These are phyloP conservation scores for Cantharis lateralis DNA, from an alignment of 2,888 invertebrate species.

Conservation along the genomic window DNA sequence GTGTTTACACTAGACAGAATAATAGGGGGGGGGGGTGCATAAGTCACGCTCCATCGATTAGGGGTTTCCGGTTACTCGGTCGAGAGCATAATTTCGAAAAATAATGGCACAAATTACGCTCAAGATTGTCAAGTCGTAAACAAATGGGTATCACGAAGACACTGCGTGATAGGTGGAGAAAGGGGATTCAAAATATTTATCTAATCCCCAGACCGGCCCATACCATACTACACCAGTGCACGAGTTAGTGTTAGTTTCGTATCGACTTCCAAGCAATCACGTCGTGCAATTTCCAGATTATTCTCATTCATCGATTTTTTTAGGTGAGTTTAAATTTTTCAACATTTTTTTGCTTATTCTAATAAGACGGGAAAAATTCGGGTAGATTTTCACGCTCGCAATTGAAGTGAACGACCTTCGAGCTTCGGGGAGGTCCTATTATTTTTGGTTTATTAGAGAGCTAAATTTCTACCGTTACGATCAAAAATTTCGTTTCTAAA, in stretches of 20 bases:
- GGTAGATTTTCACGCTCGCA: not conserved
- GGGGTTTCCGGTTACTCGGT: not conserved
- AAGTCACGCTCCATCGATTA: not conserved
- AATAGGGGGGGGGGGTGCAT: not conserved
- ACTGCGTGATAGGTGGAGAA: not conserved
- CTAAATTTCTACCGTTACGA: not conserved
- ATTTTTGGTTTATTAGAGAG: not conserved
- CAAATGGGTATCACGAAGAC: constrained; percentile 5
- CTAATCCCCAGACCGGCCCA: not conserved
- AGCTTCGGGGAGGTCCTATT: not conserved
- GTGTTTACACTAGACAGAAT: not conserved
- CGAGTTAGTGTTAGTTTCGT: not conserved
- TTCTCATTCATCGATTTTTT: not conserved
- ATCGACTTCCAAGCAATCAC: not conserved
- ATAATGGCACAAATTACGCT: not conserved
- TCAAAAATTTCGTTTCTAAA: not conserved
- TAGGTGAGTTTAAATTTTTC: not conserved
- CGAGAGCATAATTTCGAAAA: not conserved
- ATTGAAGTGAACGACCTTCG: not conserved
- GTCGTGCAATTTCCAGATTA: not conserved
- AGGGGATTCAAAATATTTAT: not conserved
- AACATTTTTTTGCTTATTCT: too few species aligned
- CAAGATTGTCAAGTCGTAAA: not conserved
- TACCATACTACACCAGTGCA: not conserved
- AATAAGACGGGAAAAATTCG: not conserved